Base-by-base conservation (phyloP, 2,113 vertebrate genomes). In the Scopus umbretta region DNA sequence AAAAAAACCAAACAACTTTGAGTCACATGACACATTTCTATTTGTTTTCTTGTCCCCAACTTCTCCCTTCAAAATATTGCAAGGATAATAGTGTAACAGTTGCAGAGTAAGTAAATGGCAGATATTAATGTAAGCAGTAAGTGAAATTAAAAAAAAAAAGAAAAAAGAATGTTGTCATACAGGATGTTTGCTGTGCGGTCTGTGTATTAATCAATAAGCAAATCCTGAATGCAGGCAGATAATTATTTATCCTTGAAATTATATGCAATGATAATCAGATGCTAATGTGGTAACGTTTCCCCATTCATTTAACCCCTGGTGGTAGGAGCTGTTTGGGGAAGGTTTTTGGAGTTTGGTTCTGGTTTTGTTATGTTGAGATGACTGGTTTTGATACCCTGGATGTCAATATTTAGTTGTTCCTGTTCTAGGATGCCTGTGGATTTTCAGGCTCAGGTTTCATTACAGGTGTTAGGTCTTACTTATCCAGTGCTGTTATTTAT, bases 231-330 rank as follows among this genome's bases (percentile, higher is more conserved):
- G 34, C 61, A 66, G 80, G 58, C 63, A 82, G 90, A 38, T 62
- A 84, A 91, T 95, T 96, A 80, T 82, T 97, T 97, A 96, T 94
- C 93, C 91, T 98, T 97, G 75, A 90, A 97, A 95, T 96, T 96
- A 95, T 68, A 79, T 96, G 75, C 92, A 94, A 71, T 96, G 87
- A 97, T 97, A 98, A 97, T 97, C 16, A 4, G 61, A 94, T 95
- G 88, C 83, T 96, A 96, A 94, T 95, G 65, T 89, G 71, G 59
- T 92, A 76, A 95, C 96, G 55, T 45, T 97, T 85, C 68, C 63
- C 58, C 49, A 70, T 80, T 96, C 40, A 62, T 92, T 96, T 96
- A 94, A 93, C 67, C 58, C 73, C n/a, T 61, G 20, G 5, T 80
- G 20, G n/a, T 20, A 56, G 19, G 23, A 36, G 7, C 68, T 81